Evolutionary conservation across 23 tunicate species (phyloP), one percentile per base, ranked within the genome.

Genomic region (Phallusia fumigata): DNA sequence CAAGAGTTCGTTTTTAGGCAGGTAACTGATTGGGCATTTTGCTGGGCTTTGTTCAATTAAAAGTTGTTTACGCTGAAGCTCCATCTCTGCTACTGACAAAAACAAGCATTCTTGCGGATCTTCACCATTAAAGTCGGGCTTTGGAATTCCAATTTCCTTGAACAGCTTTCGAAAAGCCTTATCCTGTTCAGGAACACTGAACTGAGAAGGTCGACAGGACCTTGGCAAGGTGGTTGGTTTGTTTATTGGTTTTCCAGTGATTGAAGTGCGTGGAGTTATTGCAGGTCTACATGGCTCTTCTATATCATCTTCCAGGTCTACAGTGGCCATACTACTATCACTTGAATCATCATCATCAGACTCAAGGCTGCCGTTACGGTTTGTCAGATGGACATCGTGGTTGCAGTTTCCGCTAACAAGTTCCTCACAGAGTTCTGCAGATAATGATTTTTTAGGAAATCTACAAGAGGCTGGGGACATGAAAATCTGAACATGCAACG

Each of bases 1-100:
- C 22, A 84, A 80, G 8, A 86, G 74, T 50, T 86, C 90, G 10
- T 86, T 86, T 73, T 86, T 86, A 8, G 90, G 90, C 22, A 86
- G 30, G 35, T 86, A 86, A 31, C 33, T 52, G 36, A 65, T 49
- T 73, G 45, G 75, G 53, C 90, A 86, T 47, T 80, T 52, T 13
- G 32, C n/a, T 5, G 84, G 84, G 30, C 50, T 52, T 18, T 69
- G 65, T 33, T 78, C 47, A 40, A 49, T 22, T 3, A 18, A 16
- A 15, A 32, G 16, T 26, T 53, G 51, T 31, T 79, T 52, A 0
- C 72, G 51, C 44, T 79, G 65, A 11, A 77, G 53, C 30, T 77
- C 49, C 83, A 79, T 79, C 73, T 79, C 83, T 11, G 76, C 52
- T 18, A 86, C 75, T 8, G 90, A 86, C 28, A 86, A 73, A 72